Conservation (phyloP, 2,113 vertebrate genomes). For the Sula dactylatra region DNA sequence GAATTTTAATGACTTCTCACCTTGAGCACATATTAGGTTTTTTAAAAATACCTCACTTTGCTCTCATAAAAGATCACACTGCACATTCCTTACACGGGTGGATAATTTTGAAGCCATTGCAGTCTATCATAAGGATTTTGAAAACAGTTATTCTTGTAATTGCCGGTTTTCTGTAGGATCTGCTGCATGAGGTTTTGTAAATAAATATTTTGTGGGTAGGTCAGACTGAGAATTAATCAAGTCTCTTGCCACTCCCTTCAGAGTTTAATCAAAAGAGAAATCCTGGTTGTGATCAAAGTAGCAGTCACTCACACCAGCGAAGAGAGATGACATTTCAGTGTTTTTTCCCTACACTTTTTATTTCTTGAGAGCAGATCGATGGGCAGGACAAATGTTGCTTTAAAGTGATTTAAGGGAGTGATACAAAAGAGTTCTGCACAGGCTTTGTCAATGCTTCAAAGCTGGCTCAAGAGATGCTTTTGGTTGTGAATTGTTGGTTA, state of each 20-base stretch:
- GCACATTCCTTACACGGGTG: accelerated
- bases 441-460: background rate
- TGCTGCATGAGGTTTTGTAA: accelerated
- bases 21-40: no score
- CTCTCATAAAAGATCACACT: accelerated
- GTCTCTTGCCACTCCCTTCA: background rate
- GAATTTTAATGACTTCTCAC: background rate
- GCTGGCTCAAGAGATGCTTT: background rate
- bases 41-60: accelerated
- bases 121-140: background rate
- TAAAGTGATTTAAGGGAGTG: background rate
- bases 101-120: background rate
- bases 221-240: background rate
- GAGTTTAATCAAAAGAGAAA: background rate
- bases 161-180: background rate
- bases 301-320: background rate
- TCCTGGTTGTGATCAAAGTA: background rate
- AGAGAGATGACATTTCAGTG: background rate
- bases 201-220: background rate
- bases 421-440: no score
- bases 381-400: background rate
- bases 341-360: background rate
- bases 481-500: background rate
- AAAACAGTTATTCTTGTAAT: background rate
- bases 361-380: background rate